These are phyloP conservation scores for Campoplex capitator DNA, from an alignment of 2,888 invertebrate species.

Conservation along the genomic window DNA sequence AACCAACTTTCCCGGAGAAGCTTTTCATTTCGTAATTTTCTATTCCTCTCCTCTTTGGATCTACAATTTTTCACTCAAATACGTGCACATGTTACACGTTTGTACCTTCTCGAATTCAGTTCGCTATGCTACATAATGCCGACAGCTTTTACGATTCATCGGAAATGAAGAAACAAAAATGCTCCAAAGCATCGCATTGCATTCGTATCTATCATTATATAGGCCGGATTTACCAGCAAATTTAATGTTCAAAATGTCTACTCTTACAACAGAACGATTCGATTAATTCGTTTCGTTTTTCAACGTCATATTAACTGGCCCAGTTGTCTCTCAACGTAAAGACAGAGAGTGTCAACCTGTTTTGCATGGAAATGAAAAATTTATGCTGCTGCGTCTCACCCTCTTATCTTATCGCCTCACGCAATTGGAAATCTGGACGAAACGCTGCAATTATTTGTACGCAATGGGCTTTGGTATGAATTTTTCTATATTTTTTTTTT, in stretches of 20 bases:
- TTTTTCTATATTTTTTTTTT: background rate
- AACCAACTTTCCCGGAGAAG: slow-evolving; percentile 54
- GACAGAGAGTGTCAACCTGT: too few species aligned
- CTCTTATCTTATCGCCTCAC: slow-evolving; percentile 16
- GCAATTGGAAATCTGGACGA: background rate
- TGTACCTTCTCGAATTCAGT: background rate
- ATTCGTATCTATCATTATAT: too few species aligned
- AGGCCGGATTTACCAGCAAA: too few species aligned
- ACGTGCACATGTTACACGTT: background rate
- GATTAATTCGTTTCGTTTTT: background rate
- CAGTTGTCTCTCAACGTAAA: background rate
- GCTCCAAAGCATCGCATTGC: too few species aligned
- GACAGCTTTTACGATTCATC: slow-evolving; percentile 28
- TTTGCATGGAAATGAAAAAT: too few species aligned
- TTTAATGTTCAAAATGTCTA: too few species aligned
- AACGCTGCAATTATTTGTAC: slow-evolving; percentile 35
- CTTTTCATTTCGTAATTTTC: slow-evolving; percentile 65
- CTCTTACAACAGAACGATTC: too few species aligned
- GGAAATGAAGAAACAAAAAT: background rate
- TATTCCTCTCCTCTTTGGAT: slow-evolving; percentile 22
- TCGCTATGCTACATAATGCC: background rate
- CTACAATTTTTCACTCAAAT: background rate
- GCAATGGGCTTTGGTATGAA: background rate
- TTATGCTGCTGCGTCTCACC: background rate
- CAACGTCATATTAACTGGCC: background rate